phyloP scores from a whole-genome alignment of 1,140 invertebrate genomes.

The Parapsyche elsis region DNA sequence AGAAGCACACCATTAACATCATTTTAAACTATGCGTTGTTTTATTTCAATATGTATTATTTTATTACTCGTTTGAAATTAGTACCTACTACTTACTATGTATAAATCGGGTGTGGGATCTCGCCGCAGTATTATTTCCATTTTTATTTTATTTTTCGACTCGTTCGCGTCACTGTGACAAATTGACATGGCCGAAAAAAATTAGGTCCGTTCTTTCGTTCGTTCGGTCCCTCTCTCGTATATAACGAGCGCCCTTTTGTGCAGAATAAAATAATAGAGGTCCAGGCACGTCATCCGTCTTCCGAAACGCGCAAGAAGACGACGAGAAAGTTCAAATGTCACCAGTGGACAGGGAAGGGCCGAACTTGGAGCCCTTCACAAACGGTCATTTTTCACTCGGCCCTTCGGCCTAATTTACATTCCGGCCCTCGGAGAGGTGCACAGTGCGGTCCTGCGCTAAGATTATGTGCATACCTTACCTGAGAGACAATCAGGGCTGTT shows the following conservation, averaged over 20 bases:
- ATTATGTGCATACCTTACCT: constrained; percentile 47
- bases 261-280: constrained; percentile 30
- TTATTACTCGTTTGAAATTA: neutral
- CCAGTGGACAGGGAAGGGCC: constrained; percentile 35
- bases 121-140: neutral
- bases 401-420: constrained; percentile 50
- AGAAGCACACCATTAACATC: no score
- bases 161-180: constrained; percentile 15
- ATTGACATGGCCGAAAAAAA: constrained; percentile 28
- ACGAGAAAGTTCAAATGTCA: constrained; percentile 52
- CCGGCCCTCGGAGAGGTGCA: constrained; percentile 17
- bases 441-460: constrained; percentile 7
- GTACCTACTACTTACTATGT: no score
- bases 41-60: neutral
- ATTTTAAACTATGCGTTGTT: no score
- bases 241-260: constrained; percentile 29
- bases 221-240: neutral
- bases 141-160: neutral
- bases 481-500: neutral
- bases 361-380: neutral
- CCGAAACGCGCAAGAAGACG: neutral
- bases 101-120: no score
- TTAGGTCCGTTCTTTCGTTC: neutral
- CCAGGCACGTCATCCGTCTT: constrained; percentile 44
- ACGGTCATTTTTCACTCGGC: constrained; percentile 49